Conservation (phyloP, 1,140 invertebrate genomes). For the Oreohelix idahoensis region DNA sequence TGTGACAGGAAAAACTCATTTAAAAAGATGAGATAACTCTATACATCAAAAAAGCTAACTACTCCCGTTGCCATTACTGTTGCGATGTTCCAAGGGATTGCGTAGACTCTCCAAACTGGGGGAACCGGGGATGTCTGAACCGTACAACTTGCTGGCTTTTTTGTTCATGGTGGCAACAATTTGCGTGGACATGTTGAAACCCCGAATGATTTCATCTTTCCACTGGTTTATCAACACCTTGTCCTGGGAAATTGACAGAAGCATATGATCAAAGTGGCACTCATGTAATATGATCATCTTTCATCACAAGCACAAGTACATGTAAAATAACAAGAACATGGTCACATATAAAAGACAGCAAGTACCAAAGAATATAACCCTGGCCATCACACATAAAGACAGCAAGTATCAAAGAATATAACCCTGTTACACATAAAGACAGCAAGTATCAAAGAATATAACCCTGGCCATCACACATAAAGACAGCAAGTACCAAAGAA, state of each 20-base stretch:
- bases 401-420: too few species aligned
- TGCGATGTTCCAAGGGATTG: slow-evolving; percentile 68
- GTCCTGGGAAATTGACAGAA: slow-evolving; percentile 58
- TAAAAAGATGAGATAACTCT: background rate
- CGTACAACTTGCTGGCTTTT: slow-evolving; percentile 73
- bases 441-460: too few species aligned
- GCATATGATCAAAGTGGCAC: background rate
- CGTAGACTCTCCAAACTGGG: slow-evolving; percentile 62
- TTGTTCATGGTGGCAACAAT: slow-evolving; percentile 73
- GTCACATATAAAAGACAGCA: too few species aligned
- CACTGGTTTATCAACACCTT: slow-evolving; percentile 73
- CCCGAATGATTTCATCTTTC: slow-evolving; percentile 73
- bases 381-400: too few species aligned
- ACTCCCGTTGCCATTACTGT: slow-evolving; percentile 62
- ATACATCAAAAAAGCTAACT: slow-evolving; percentile 28
- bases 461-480: too few species aligned
- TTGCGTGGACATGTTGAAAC: slow-evolving; percentile 69
- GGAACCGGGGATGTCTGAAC: slow-evolving; percentile 66
- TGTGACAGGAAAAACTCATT: background rate
- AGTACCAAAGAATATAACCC: too few species aligned
- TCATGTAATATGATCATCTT: background rate
- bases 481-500: too few species aligned
- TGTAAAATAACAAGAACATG: too few species aligned
- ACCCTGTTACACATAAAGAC: too few species aligned
- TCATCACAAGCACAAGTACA: too few species aligned